Evolutionary conservation across 2,113 vertebrate genomes (phyloP).

Genomic region (Platichthys flesus): DNA sequence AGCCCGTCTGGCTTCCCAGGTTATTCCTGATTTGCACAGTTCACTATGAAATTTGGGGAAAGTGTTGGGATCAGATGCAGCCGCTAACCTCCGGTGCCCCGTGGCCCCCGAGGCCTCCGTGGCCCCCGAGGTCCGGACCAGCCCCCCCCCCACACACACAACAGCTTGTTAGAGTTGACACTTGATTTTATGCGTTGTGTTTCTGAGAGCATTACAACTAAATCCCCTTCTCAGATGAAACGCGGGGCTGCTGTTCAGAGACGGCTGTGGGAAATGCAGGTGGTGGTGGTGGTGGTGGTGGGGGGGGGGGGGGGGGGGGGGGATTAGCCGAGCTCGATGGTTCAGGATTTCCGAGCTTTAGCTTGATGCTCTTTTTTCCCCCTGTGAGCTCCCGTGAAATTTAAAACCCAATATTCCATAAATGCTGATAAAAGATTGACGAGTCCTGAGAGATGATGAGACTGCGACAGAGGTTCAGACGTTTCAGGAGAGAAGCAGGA

Average conservation of each 20-base stretch:
- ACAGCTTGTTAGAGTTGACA: slow-evolving; percentile 75
- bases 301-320: slow-evolving; percentile 6
- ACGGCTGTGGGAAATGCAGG: slow-evolving; percentile 61
- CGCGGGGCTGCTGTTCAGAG: too few relatives aligned
- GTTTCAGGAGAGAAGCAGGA: too few relatives aligned
- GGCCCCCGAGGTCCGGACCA: not conserved
- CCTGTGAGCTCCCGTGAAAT: slow-evolving; percentile 20
- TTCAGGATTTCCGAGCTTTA: slow-evolving; percentile 67
- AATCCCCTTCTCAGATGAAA: slow-evolving; percentile 57
- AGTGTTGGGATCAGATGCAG: too few relatives aligned
- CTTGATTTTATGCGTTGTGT: slow-evolving; percentile 72
- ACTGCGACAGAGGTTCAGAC: too few relatives aligned
- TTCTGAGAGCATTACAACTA: slow-evolving; percentile 73
- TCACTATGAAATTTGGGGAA: slow-evolving; percentile 53
- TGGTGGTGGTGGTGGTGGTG: slow-evolving; percentile 10
- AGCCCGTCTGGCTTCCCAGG: slow-evolving; percentile 43
- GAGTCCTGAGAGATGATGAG: too few relatives aligned
- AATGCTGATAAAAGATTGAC: slow-evolving; percentile 53
- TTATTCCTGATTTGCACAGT: slow-evolving; percentile 70
- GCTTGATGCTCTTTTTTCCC: slow-evolving; percentile 55
- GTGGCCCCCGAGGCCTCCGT: not conserved
- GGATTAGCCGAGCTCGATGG: slow-evolving; percentile 47
- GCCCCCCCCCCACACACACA: slow-evolving; percentile 27
- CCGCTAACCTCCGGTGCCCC: not conserved
- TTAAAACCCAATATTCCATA: slow-evolving; percentile 49